These are phyloP conservation scores for Thumatha senex DNA, from an alignment of 2,888 invertebrate species.

Conservation along the genomic window DNA sequence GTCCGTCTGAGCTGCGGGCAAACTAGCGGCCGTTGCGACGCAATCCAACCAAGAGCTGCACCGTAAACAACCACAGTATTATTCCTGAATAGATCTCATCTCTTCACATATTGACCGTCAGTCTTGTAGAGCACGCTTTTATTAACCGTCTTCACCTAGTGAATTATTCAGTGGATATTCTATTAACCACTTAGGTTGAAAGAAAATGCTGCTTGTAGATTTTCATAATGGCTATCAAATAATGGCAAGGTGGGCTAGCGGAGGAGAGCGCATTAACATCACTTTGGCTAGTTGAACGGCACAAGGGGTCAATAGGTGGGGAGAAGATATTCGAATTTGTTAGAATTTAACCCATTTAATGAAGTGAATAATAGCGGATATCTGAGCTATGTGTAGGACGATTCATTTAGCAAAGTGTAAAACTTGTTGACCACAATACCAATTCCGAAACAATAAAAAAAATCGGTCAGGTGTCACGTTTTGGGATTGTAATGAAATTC, in stretches of 20 bases:
- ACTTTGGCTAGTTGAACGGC: constrained; percentile 52
- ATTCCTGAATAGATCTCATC: constrained; percentile 72
- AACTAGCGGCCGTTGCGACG: constrained; percentile 54
- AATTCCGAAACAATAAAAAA: constrained; percentile 14
- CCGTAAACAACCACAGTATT: constrained; percentile 68
- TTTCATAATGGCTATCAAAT: too few relatives aligned
- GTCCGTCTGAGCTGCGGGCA: constrained; percentile 57
- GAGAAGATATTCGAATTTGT: constrained; percentile 43
- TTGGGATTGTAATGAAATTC: constrained; percentile 19
- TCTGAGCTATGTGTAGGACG: constrained; percentile 9
- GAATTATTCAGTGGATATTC: constrained; percentile 74
- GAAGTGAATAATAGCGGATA: constrained; percentile 22
- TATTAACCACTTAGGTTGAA: constrained; percentile 71
- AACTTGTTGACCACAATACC: constrained; percentile 8
- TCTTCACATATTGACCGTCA: constrained; percentile 70
- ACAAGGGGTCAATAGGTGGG: constrained; percentile 32
- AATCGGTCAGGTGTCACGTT: constrained; percentile 18
- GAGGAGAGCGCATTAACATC: constrained; percentile 53
- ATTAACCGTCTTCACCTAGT: constrained; percentile 67
- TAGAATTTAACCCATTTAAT: constrained; percentile 43
- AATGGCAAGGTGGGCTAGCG: constrained; percentile 48
- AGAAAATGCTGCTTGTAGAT: constrained; percentile 72
- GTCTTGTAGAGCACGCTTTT: constrained; percentile 72
- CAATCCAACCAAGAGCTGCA: constrained; percentile 53
- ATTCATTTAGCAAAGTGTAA: constrained; percentile 13